These are phyloP conservation scores for Eristalinus aeneus DNA, from an alignment of 2,888 invertebrate species.

Conservation along the genomic window DNA sequence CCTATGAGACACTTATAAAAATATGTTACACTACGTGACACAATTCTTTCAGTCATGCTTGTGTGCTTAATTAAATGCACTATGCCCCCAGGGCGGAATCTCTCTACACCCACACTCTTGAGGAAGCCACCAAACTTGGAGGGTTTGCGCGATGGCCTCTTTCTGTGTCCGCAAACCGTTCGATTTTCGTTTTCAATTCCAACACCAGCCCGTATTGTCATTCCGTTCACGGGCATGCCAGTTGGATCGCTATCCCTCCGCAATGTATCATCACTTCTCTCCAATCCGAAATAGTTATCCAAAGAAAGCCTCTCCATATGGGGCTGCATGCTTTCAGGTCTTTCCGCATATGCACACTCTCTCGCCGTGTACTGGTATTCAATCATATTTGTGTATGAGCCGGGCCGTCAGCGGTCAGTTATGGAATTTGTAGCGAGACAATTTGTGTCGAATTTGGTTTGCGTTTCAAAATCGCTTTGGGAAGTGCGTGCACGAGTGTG, in stretches of 20 bases:
- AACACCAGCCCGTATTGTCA: constrained; percentile 9
- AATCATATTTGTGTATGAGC: constrained; percentile 45
- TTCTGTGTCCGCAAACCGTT: constrained; percentile 65
- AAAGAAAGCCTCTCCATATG: constrained; percentile 65
- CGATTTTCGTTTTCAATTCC: constrained; percentile 67
- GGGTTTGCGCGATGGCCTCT: constrained; percentile 40
- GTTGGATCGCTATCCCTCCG: constrained; percentile 43
- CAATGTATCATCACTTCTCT: constrained; percentile 22
- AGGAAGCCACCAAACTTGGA: constrained; percentile 42
- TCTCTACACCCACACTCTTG: constrained; percentile 15
- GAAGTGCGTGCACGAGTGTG: not conserved
- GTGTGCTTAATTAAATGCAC: constrained; percentile 30
- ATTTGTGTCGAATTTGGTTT: constrained; percentile 63
- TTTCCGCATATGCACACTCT: constrained; percentile 2
- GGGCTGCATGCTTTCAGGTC: constrained; percentile 21
- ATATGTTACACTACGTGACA: constrained; percentile 72
- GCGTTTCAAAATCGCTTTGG: constrained; percentile 32
- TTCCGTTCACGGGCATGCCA: constrained; percentile 48
- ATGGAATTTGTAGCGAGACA: constrained; percentile 62
- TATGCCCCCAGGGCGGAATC: constrained; percentile 55
- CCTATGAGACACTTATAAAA: constrained; percentile 54
- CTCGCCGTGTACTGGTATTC: constrained; percentile 17
- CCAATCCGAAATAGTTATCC: constrained; percentile 37
- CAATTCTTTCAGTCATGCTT: constrained; percentile 59
- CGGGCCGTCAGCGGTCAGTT: constrained; percentile 33